A percentile compares a stretch with the other conserved stretches of the same genome.
Conservation (phyloP, 2,888 invertebrate species). For the Trilocha varians region DNA sequence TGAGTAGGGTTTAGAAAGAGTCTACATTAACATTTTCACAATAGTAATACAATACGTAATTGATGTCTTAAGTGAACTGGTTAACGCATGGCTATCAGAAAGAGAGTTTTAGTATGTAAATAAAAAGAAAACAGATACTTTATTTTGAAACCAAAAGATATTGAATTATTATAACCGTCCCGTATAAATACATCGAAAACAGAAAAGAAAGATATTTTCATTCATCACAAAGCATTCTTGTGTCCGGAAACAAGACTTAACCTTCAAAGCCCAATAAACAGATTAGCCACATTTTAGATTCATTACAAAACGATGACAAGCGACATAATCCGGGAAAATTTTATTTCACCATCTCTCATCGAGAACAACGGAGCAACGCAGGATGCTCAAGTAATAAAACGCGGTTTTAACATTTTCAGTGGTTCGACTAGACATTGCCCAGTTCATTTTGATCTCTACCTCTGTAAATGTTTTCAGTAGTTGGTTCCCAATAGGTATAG, state of each 20-base stretch:
- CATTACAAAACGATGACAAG: constrained; percentile 12
- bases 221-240: neutral
- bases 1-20: too few species aligned
- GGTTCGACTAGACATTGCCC: constrained; percentile 31
- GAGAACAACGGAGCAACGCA: constrained; percentile 29
- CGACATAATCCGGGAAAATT: constrained; percentile 15
- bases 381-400: constrained; percentile 57
- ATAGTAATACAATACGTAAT: too few species aligned
- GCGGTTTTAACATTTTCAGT: constrained; percentile 52
- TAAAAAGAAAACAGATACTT: too few species aligned
- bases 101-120: too few species aligned
- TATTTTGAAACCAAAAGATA: too few species aligned
- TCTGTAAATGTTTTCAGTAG: constrained; percentile 8
- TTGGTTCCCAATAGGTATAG: constrained; percentile 7
- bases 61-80: too few species aligned
- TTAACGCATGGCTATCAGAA: too few species aligned
- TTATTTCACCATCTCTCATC: constrained; percentile 25
- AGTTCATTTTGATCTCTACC: constrained; percentile 23
- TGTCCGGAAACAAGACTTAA: neutral
- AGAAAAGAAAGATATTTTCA: too few species aligned
- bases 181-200: too few species aligned
- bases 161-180: too few species aligned
- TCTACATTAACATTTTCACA: too few species aligned
- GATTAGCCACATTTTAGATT: constrained; percentile 24
- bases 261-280: too few species aligned